Base-by-base conservation (phyloP, 2,888 invertebrate species). In the Hyles lineata region DNA sequence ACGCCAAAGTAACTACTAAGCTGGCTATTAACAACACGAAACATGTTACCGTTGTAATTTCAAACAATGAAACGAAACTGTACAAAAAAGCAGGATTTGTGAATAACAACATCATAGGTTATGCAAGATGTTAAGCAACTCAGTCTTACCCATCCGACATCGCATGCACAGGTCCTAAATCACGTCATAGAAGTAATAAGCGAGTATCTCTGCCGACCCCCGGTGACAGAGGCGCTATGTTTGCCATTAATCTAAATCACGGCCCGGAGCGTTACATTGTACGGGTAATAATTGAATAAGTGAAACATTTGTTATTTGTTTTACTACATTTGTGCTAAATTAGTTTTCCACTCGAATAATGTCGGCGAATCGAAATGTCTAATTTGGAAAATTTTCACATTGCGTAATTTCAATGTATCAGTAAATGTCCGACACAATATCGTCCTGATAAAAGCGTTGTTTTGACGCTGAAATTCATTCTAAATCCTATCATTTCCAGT, bases 191-290 rank as follows among this genome's bases (percentile, higher is more conserved):
- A 55, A n/a, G 55, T 55, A 55, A 55, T 55, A n/a, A n/a, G 55
- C n/a, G n/a, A n/a, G 17, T n/a, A 17, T 55, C 19, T n/a, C 17
- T 55, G 55, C 55, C 55, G 55, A n/a, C 15, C 55, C n/a, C 43
- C 43, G n/a, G 55, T n/a, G n/a, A n/a, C 55, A 55, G 55, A n/a
- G 55, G 55, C 55, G 55, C 55, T 55, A 55, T 55, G 55, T 55
- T 55, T 55, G 55, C n/a, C 55, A 55, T 55, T 55, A 55, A 55
- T 55, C 55, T 55, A 55, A 55, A 55, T 55, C 55, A 55, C 55
- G n/a, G 55, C 55, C 55, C 55, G 19, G 55, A 55, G 55, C 55
- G 43, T 43, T 55, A 55, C 55, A 55, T 6, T 55, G 55, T 55
- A 55, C n/a, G n/a, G 19, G 43, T 55, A n/a, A 52, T 52, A 52